Evolutionary conservation across 2,113 vertebrate genomes (phyloP), one percentile per base, ranked within the genome.

Genomic region (Sorex araneus): DNA sequence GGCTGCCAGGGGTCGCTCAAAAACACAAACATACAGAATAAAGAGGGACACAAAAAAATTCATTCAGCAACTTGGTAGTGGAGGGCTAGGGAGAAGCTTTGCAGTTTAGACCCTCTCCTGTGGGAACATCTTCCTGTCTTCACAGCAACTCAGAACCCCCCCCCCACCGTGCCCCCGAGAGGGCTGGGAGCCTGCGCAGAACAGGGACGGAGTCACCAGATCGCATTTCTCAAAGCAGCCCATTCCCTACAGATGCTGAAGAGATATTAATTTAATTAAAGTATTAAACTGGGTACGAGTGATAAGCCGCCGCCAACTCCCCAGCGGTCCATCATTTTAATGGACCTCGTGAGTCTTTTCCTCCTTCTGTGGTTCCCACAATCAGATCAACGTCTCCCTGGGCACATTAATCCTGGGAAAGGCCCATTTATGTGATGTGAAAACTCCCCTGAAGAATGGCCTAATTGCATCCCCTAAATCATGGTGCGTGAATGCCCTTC

Each of bases 261-360:
- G 67, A 84, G 76, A 88, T 64, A 54, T 54, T 54, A 4, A 67
- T 81, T 85, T 93, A 83, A 64, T 70, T 34, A 83, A 91, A 45
- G 82, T 36, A 50, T 34, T 23, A 73, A 32, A 36, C 43, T 84
- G 27, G 50, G 12, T n/a, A 77, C 80, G 36, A 78, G 73, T 1
- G 27, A 70, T 30, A 1, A 30, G 36, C 50, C 30, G 18, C 64
- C 32, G 60, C 82, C 7, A 32, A 86, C 34, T 60, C 82, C 63
- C 80, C 57, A 19, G 63, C 5, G 73, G 85, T n/a, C 63, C 27
- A 40, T 87, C 32, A 60, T 45, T 63, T 71, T 69, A 67, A 64
- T 64, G 27, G 8, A 23, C 63, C 63, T 9, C 63, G 23, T 64
- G 63, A 64, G 23, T 27, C 23, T 15, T 54, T 54, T 54, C 54